Percentiles rank a stretch among this genome's conserved stretches.
phyloP scores from a whole-genome alignment of 2,797 vertebrate genomes.

The Rhynchotus rufescens region DNA sequence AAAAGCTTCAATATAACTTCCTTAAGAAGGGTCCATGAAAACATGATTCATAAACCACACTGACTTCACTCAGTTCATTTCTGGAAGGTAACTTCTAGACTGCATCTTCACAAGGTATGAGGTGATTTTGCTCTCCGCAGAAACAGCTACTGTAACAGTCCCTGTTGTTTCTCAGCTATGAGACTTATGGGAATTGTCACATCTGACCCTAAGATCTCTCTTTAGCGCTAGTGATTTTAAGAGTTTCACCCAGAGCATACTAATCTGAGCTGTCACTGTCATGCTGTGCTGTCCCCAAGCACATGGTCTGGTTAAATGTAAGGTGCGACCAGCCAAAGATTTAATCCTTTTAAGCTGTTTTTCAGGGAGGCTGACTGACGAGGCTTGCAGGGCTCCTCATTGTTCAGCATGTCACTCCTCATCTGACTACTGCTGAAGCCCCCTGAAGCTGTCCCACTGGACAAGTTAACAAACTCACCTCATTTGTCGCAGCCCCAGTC shows the following conservation, averaged over 20 bases:
- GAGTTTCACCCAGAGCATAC: constrained; percentile 43
- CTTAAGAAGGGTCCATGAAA: not conserved
- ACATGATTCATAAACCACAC: not conserved
- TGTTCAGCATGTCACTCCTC: constrained; percentile 63
- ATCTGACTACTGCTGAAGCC: constrained; percentile 10
- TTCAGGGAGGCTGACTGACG: constrained; percentile 66
- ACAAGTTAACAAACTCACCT: constrained; percentile 39
- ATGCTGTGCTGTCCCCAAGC: constrained; percentile 59
- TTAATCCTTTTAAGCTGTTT: constrained; percentile 65
- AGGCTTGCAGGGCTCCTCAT: constrained; percentile 41
- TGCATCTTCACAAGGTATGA: not conserved
- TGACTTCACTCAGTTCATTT: not conserved
- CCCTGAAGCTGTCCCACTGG: constrained; percentile 40
- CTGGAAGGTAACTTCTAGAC: not conserved
- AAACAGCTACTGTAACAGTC: not conserved
- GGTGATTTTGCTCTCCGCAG: not conserved
- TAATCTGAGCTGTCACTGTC: constrained; percentile 66
- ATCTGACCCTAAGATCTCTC: constrained; percentile 43
- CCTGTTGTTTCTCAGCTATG: constrained; percentile 9
- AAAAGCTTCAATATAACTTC: not conserved
- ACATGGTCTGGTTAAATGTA: constrained; percentile 37
- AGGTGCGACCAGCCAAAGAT: constrained; percentile 64
- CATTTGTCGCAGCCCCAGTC: not conserved
- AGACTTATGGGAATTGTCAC: constrained; percentile 31
- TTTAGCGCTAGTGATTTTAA: constrained; percentile 63